Conservation (phyloP, 2,797 vertebrate species). For the Spinibarbus caldwelli region DNA sequence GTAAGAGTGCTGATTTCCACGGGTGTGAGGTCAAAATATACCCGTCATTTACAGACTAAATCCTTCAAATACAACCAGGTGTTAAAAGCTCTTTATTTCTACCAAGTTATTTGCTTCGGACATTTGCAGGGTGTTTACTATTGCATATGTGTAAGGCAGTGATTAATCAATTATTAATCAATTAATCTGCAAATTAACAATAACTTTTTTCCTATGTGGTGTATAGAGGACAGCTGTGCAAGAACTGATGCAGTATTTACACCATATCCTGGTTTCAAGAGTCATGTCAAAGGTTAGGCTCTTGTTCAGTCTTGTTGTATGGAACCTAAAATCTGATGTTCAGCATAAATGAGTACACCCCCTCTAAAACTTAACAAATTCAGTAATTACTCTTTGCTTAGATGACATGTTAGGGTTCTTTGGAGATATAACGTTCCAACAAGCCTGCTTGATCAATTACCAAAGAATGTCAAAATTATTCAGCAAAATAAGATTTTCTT, state of each 20-base stretch:
- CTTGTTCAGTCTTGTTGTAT: neutral
- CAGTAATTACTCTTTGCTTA: no score
- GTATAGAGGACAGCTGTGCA: constrained; percentile 95
- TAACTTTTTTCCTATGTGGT: constrained; percentile 44
- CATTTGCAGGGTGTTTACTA: neutral
- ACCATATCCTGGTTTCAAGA: constrained; percentile 97
- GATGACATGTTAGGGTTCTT: no score
- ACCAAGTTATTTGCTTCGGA: neutral
- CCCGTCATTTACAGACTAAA: constrained; percentile 42
- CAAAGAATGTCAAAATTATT: no score
- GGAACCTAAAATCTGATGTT: neutral
- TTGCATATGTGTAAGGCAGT: neutral
- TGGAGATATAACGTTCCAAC: no score
- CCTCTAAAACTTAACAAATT: no score
- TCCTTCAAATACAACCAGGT: neutral
- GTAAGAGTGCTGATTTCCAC: constrained; percentile 83
- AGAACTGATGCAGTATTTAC: constrained; percentile 98
- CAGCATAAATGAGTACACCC: no score
- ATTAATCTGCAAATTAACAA: constrained; percentile 2
- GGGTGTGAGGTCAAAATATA: constrained; percentile 78
- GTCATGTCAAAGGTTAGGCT: constrained; percentile 92
- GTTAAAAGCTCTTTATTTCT: neutral
- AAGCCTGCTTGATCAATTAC: no score
- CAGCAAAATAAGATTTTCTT: no score
- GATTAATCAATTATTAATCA: neutral